These are phyloP conservation scores for Mimumesa dahlbomi DNA, from an alignment of 2,888 invertebrate species.

Conservation along the genomic window DNA sequence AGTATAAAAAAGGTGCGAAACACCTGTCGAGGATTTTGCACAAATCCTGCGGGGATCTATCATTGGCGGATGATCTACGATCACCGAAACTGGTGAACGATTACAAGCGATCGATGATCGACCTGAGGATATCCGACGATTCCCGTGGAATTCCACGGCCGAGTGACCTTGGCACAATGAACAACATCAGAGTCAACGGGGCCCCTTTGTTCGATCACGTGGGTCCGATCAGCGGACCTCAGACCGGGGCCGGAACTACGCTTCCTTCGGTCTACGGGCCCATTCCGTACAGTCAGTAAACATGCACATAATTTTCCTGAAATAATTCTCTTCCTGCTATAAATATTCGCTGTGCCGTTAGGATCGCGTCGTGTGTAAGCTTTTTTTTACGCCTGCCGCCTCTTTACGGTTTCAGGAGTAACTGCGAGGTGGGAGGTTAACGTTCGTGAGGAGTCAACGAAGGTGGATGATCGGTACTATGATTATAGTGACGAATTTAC, in stretches of 20 bases:
- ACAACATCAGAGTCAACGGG: slow-evolving; percentile 35
- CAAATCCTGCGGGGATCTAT: slow-evolving; percentile 64
- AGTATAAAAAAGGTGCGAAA: neutral
- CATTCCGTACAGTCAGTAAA: slow-evolving; percentile 89
- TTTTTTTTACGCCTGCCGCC: neutral
- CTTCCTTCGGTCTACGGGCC: slow-evolving; percentile 89
- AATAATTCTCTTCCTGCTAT: slow-evolving; percentile 50
- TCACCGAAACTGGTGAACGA: slow-evolving; percentile 73
- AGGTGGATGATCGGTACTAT: no score
- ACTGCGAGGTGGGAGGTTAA: no score
- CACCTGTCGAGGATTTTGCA: slow-evolving; percentile 26
- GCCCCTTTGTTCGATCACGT: slow-evolving; percentile 49
- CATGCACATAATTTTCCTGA: slow-evolving; percentile 55
- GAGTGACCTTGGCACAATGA: slow-evolving; percentile 23
- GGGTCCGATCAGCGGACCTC: slow-evolving; percentile 60
- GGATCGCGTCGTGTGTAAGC: slow-evolving; percentile 3
- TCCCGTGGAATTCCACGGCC: neutral
- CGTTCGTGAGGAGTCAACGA: no score
- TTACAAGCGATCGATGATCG: slow-evolving; percentile 68
- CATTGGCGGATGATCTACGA: slow-evolving; percentile 60
- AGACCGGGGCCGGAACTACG: slow-evolving; percentile 80
- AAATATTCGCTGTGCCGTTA: slow-evolving; percentile 47
- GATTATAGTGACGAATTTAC: no score
- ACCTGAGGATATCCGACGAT: slow-evolving; percentile 42
- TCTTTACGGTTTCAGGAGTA: neutral